Conservation (phyloP, 2,797 vertebrate genomes). For the Pitangus sulphuratus region DNA sequence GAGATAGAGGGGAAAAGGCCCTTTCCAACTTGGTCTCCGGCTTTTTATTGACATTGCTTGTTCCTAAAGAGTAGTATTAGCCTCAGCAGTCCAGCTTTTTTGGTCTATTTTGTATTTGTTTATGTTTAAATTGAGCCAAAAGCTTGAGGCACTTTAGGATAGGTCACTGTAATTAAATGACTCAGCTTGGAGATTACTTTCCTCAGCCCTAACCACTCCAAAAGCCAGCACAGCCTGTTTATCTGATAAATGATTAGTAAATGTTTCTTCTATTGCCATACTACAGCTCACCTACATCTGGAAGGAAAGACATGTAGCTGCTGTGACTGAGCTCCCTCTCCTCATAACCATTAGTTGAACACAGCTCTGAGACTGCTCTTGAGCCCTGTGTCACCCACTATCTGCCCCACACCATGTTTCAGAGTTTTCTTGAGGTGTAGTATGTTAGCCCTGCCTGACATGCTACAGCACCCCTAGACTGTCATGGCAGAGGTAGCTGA, state of each 20-base stretch:
- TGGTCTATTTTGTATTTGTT: neutral
- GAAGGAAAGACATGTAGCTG: neutral
- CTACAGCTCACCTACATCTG: neutral
- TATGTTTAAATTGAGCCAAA: slow-evolving; percentile 3
- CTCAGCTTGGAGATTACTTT: neutral
- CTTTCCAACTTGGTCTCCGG: neutral
- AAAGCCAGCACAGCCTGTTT: neutral
- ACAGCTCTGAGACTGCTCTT: neutral
- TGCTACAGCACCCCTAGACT: neutral
- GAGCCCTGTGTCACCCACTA: neutral
- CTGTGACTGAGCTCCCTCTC: neutral
- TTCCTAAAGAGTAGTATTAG: neutral
- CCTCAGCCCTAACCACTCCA: neutral
- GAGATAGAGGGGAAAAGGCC: neutral
- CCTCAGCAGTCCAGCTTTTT: neutral
- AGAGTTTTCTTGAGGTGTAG: neutral
- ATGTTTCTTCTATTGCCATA: neutral
- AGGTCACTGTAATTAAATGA: neutral
- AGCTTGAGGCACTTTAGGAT: neutral
- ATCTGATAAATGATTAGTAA: neutral
- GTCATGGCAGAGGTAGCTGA: neutral
- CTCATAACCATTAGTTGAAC: neutral
- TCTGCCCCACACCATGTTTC: neutral
- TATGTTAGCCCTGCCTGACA: neutral
- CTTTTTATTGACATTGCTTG: neutral